Evolutionary conservation across 2,797 vertebrate genomes (phyloP), one percentile per base, ranked within the genome.

Genomic region (Yasuhikotakia modesta): DNA sequence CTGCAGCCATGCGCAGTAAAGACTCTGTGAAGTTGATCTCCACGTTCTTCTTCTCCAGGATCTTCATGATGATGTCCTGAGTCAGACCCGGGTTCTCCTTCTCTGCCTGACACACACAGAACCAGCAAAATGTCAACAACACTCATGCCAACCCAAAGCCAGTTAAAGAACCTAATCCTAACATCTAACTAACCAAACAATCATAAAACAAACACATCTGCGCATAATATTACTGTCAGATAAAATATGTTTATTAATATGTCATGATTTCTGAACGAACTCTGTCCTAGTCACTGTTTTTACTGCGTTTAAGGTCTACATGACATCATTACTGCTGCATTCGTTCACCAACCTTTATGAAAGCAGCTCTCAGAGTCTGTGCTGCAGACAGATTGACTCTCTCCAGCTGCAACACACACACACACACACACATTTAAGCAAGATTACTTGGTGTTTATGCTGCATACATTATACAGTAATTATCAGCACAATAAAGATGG

Each of bases 21-120:
- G 97, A 99, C 83, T 99, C 98, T 0, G 96, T 98, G 86, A 99
- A 99, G 87, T 99, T 98, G 87, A 99, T 96, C 85, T 99, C 95
- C 89, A 99, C 94, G 0, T 96, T 98, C 90, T 99, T 98, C 83
- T 99, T 99, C 93, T 99, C 97, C 91, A 99, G 88, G 85, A 99
- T 98, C 94, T 98, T 99, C 93, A 98, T 95, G 72, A 99, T 99
- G 82, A 99, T 98, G 86, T 99, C 98, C 92, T 99, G 97, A 82
- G 98, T 99, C 79, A 99, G 94, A 83, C 98, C 97, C 61, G 98
- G 96, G 84, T 99, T 99, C 93, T 99, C 97, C 85, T 98, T 96
- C 90, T 99, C 97, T 85, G 97, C 97, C 97, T 99, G n/a, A n/a
- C n/a, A n/a, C n/a, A n/a, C n/a, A n/a, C n/a, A n/a, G n/a, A n/a